These are phyloP conservation scores for Chrysolina americana DNA, from an alignment of 2,888 invertebrate genomes.

Conservation along the genomic window DNA sequence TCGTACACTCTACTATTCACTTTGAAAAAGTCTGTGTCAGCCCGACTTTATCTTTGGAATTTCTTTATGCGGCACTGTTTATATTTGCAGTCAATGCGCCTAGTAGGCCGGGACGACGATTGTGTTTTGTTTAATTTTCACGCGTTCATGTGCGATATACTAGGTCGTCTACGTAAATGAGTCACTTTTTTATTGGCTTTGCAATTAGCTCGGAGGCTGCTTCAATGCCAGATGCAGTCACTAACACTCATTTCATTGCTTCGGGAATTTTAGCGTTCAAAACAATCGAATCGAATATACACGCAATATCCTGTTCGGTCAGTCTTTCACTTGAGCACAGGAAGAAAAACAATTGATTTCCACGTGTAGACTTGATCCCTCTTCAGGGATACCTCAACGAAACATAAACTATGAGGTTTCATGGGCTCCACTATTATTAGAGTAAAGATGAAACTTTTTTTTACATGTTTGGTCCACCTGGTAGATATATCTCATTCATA, in stretches of 20 bases:
- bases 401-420: too few species aligned
- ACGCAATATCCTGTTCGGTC: background rate
- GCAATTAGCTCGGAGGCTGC: conserved; percentile 32
- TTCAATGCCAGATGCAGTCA: conserved; percentile 35
- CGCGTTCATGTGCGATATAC: conserved; percentile 44
- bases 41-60: conserved; percentile 48
- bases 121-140: conserved; percentile 50
- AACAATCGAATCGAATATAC: background rate
- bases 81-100: conserved; percentile 53
- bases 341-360: too few species aligned
- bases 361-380: too few species aligned
- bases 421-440: too few species aligned
- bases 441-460: too few species aligned
- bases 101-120: conserved; percentile 32
- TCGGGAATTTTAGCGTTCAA: background rate
- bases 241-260: conserved; percentile 3
- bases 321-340: background rate
- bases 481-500: too few species aligned
- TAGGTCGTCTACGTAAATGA: conserved; percentile 43
- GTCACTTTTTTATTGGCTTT: conserved; percentile 41
- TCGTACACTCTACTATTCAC: conserved; percentile 62
- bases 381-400: too few species aligned
- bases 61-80: conserved; percentile 52
- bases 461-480: too few species aligned
- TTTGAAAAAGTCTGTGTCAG: conserved; percentile 59